phyloP scores from a whole-genome alignment of 1,140 invertebrate genomes.

The Lordiphosa stackelbergi region DNA sequence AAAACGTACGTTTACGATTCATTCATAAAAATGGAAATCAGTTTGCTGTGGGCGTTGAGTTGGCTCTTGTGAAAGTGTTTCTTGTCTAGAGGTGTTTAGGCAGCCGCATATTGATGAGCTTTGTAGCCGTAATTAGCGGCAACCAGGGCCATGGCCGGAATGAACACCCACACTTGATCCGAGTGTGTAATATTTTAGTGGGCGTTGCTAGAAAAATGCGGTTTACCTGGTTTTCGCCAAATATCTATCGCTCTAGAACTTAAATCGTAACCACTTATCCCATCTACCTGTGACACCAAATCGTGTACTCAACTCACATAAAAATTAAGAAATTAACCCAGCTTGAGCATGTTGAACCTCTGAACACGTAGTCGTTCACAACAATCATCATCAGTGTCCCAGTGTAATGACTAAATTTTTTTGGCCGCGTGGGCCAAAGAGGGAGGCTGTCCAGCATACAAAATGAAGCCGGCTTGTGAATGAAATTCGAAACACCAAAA shows the following conservation, averaged over 20 bases:
- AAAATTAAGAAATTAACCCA: slow-evolving; percentile 72
- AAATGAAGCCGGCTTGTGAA: slow-evolving; percentile 64
- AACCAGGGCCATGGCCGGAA: slow-evolving; percentile 48
- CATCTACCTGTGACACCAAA: too few relatives aligned
- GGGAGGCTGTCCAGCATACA: slow-evolving; percentile 56
- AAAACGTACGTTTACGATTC: slow-evolving; percentile 41
- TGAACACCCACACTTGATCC: slow-evolving; percentile 24
- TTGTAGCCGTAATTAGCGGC: slow-evolving; percentile 47
- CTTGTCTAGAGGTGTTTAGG: slow-evolving; percentile 31
- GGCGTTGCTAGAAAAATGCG: slow-evolving; percentile 40
- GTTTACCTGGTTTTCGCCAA: slow-evolving; percentile 17
- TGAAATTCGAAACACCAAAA: slow-evolving; percentile 39
- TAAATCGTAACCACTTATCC: too few relatives aligned
- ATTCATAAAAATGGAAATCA: slow-evolving; percentile 40
- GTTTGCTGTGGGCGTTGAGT: slow-evolving; percentile 37
- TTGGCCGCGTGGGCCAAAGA: slow-evolving; percentile 43
- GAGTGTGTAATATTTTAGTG: slow-evolving; percentile 18
- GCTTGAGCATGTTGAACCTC: slow-evolving; percentile 27
- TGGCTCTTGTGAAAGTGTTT: slow-evolving; percentile 54
- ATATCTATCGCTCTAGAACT: slow-evolving; percentile 7
- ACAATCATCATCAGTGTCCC: slow-evolving; percentile 22
- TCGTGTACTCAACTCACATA: slow-evolving; percentile 60
- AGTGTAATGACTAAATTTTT: slow-evolving; percentile 66
- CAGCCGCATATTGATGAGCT: slow-evolving; percentile 64
- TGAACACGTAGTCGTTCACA: slow-evolving; percentile 30